These are phyloP conservation scores for Agrotis ipsilon DNA, from an alignment of 2,888 invertebrate species.

Conservation along the genomic window DNA sequence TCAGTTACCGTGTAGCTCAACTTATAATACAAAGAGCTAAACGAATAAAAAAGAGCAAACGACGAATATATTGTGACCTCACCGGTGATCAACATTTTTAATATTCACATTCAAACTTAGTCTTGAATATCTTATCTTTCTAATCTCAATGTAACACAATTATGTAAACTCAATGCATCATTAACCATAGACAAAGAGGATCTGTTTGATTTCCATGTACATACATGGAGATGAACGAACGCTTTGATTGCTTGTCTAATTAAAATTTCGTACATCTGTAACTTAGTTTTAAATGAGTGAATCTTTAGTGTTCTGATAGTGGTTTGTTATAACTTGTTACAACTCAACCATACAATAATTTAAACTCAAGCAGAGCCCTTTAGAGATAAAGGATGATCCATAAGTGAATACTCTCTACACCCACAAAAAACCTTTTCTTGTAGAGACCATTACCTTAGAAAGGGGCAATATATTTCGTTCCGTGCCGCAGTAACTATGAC, in stretches of 20 bases:
- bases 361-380: background rate
- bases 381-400: background rate
- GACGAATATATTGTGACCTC: no score
- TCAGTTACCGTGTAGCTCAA: no score
- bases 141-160: background rate
- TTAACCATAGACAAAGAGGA: background rate
- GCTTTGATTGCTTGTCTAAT: background rate
- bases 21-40: no score
- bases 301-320: background rate
- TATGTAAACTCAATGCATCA: background rate
- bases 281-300: no score
- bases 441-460: background rate
- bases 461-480: background rate
- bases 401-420: background rate
- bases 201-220: background rate
- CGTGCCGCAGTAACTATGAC: background rate
- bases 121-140: background rate
- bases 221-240: no score
- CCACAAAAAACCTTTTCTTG: background rate
- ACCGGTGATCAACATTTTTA: background rate
- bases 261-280: background rate
- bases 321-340: background rate
- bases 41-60: no score
- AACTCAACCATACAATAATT: background rate
- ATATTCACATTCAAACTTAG: background rate